These are phyloP conservation scores for Gasterosteus aculeatus DNA, from an alignment of 2,113 vertebrate genomes.

Conservation along the genomic window DNA sequence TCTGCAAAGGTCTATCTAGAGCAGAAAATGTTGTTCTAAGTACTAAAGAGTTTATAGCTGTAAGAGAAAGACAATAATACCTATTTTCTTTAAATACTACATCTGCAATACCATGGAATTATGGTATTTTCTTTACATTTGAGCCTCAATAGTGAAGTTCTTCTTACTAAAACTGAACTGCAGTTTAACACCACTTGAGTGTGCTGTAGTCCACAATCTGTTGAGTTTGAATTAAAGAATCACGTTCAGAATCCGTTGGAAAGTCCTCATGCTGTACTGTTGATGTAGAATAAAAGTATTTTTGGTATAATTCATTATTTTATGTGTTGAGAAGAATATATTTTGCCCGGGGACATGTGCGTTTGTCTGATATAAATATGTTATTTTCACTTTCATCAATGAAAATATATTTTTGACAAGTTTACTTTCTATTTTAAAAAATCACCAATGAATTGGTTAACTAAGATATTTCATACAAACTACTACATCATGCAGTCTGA, in stretches of 20 bases:
- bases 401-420: constrained; percentile 43
- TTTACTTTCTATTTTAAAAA: constrained; percentile 2
- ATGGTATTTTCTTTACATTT: constrained; percentile 5
- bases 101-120: background rate
- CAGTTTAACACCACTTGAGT: constrained; percentile 25
- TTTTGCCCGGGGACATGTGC: constrained; percentile 27
- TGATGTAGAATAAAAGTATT: constrained; percentile 6
- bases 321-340: constrained; percentile 11
- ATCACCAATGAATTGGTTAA: background rate
- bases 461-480: background rate
- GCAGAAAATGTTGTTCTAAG: background rate
- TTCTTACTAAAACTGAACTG: background rate
- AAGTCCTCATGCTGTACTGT: constrained; percentile 15
- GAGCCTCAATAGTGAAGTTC: background rate
- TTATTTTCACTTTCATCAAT: constrained; percentile 49
- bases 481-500: background rate
- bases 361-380: constrained; percentile 46
- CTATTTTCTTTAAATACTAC: background rate
- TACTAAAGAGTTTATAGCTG: background rate
- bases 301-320: constrained; percentile 32
- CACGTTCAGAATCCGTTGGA: background rate
- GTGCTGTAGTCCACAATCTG: constrained; percentile 13
- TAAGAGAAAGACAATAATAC: background rate
- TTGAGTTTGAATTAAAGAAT: background rate
- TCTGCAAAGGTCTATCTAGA: background rate